phyloP scores from a whole-genome alignment of 1,140 invertebrate species.

The Druon quercuslanigerum region DNA sequence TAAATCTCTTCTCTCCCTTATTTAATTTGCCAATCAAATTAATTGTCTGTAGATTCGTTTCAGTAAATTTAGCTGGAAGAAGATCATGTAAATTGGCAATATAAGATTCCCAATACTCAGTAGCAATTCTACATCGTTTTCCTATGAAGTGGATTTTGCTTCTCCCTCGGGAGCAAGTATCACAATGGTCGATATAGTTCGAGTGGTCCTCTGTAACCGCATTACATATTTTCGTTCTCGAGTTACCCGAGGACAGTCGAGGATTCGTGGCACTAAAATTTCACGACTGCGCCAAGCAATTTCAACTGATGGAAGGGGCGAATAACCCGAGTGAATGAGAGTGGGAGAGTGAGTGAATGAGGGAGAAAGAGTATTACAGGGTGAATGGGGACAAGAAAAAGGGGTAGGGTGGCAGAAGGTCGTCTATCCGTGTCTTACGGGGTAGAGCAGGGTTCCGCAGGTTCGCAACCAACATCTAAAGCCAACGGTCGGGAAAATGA shows the following conservation, averaged over 20 bases:
- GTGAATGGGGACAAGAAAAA: conserved; percentile 23
- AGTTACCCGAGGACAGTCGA: conserved; percentile 1
- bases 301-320: conserved; percentile 58
- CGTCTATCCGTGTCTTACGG: conserved; percentile 32
- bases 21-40: too few species aligned
- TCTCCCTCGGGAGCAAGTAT: background rate
- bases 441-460: conserved; percentile 36
- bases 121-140: too few species aligned
- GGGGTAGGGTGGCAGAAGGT: conserved; percentile 30
- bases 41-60: too few species aligned
- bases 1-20: too few species aligned
- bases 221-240: conserved; percentile 2
- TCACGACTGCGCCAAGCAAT: conserved; percentile 62
- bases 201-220: background rate
- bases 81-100: too few species aligned
- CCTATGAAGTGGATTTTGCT: too few species aligned
- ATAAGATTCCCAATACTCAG: too few species aligned
- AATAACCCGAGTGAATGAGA: conserved; percentile 34
- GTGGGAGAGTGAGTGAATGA: conserved; percentile 16
- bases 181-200: background rate
- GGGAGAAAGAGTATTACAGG: background rate
- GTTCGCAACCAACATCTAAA: conserved; percentile 59
- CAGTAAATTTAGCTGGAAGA: too few species aligned
- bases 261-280: conserved; percentile 58
- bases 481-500: conserved; percentile 72